A percentile compares a stretch with the other conserved stretches of the same genome.
Evolutionary conservation across 2,797 vertebrate genomes (phyloP).

Genomic region (Myotis pilosus): DNA sequence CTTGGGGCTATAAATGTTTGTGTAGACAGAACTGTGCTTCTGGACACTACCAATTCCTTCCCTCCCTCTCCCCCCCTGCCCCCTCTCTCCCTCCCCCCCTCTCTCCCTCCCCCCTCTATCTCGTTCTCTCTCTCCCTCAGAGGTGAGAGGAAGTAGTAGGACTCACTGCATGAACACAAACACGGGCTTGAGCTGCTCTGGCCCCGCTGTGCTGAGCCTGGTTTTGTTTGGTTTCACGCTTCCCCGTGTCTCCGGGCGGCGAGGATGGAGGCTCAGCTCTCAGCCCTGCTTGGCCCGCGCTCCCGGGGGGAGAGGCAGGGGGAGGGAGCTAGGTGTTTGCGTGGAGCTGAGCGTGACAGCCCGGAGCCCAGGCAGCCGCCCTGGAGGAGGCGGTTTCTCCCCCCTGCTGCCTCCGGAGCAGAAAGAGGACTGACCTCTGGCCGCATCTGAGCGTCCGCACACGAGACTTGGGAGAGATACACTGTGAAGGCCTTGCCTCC

Average conservation of each 20-base stretch:
- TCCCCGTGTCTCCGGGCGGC: background rate
- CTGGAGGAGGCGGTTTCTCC: background rate
- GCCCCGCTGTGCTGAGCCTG: background rate
- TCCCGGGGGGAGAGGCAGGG: background rate
- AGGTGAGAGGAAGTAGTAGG: background rate
- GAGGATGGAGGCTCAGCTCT: background rate
- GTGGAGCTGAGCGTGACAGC: background rate
- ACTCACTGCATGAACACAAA: background rate
- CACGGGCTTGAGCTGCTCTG: background rate
- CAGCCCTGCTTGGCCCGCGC: background rate
- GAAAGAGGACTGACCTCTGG: background rate
- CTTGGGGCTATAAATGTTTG: background rate
- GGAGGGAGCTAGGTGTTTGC: background rate
- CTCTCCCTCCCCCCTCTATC: too few species aligned
- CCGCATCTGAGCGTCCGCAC: background rate
- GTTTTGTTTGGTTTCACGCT: background rate
- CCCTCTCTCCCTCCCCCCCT: too few species aligned
- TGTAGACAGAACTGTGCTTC: background rate
- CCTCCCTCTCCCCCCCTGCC: too few species aligned
- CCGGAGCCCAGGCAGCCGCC: background rate
- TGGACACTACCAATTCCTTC: background rate
- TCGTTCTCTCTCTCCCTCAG: background rate
- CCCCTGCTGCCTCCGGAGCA: background rate
- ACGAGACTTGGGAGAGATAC: background rate
- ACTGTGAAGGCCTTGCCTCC: background rate